Evolutionary conservation across 2,888 invertebrate species (phyloP).

Genomic region (Aleiodes testaceus): DNA sequence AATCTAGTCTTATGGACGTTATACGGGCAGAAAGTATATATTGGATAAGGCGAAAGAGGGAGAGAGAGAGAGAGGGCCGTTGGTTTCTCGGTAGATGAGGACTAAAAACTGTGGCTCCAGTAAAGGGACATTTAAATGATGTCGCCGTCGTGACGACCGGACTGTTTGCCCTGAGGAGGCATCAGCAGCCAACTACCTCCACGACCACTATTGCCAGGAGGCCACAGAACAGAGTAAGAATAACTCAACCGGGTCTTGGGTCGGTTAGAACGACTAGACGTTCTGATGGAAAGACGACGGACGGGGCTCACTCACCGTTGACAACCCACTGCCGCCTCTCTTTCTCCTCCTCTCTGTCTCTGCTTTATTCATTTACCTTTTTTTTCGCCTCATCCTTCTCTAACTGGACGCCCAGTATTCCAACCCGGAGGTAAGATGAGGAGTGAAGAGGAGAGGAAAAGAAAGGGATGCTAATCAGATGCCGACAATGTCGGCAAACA

Average conservation of each 20-base stretch:
- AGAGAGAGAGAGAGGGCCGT: slow-evolving; percentile 51
- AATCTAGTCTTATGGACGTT: slow-evolving; percentile 41
- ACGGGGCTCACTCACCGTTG: slow-evolving; percentile 64
- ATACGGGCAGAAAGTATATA: slow-evolving; percentile 29
- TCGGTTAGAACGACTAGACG: slow-evolving; percentile 49
- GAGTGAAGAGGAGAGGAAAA: slow-evolving; percentile 34
- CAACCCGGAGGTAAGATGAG: slow-evolving; percentile 26
- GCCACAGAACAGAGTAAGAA: slow-evolving; percentile 55
- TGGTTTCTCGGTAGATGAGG: slow-evolving; percentile 65
- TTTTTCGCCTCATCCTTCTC: not conserved
- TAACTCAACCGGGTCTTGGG: slow-evolving; percentile 62
- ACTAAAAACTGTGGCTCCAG: slow-evolving; percentile 67
- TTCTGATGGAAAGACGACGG: slow-evolving; percentile 54
- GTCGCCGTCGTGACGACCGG: slow-evolving; percentile 60
- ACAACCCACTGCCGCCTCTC: slow-evolving; percentile 58
- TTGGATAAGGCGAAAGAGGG: slow-evolving; percentile 1
- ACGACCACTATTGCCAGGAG: slow-evolving; percentile 34
- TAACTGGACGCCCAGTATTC: slow-evolving; percentile 38
- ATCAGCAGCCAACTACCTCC: slow-evolving; percentile 19
- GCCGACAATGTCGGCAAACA: slow-evolving; percentile 69
- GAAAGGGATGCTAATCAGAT: slow-evolving; percentile 71
- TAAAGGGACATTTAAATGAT: slow-evolving; percentile 71
- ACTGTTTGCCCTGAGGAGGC: slow-evolving; percentile 50
- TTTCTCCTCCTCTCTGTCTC: slow-evolving; percentile 42
- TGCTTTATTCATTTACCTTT: slow-evolving; percentile 41